A percentile compares a stretch with the other conserved stretches of the same genome.
phyloP scores from a whole-genome alignment of 2,113 vertebrate species.

The Tinamus guttatus region DNA sequence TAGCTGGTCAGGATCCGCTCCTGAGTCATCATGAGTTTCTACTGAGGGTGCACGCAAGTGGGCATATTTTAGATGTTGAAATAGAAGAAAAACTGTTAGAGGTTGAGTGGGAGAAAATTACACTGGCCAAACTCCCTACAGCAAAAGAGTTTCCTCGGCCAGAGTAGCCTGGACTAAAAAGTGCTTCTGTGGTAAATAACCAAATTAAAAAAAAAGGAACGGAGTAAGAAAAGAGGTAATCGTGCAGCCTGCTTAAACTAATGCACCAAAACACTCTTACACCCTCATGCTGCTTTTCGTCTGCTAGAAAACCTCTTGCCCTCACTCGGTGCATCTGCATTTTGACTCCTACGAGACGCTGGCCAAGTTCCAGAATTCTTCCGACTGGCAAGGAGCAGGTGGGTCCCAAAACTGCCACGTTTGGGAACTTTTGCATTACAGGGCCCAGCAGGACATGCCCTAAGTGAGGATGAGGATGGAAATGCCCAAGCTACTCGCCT shows the following conservation, averaged over 20 bases:
- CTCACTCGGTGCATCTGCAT: neutral
- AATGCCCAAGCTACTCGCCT: fast-evolving
- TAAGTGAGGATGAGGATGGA: neutral
- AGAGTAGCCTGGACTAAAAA: neutral
- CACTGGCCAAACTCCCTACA: neutral
- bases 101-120: neutral
- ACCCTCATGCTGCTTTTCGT: fast-evolving
- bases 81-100: conserved; percentile 1
- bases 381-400: neutral
- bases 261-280: neutral
- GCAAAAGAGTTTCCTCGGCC: neutral
- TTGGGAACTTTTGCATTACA: neutral
- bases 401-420: fast-evolving
- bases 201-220: neutral
- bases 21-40: conserved; percentile 37
- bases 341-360: neutral
- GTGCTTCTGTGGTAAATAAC: neutral
- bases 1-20: conserved; percentile 17
- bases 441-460: neutral
- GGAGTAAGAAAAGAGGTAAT: neutral
- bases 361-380: neutral
- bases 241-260: neutral
- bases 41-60: neutral
- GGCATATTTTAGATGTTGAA: conserved; percentile 6
- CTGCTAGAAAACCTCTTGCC: neutral